Conservation (phyloP, 2,888 invertebrate genomes). For the Caenorhabditis auriculariae region DNA sequence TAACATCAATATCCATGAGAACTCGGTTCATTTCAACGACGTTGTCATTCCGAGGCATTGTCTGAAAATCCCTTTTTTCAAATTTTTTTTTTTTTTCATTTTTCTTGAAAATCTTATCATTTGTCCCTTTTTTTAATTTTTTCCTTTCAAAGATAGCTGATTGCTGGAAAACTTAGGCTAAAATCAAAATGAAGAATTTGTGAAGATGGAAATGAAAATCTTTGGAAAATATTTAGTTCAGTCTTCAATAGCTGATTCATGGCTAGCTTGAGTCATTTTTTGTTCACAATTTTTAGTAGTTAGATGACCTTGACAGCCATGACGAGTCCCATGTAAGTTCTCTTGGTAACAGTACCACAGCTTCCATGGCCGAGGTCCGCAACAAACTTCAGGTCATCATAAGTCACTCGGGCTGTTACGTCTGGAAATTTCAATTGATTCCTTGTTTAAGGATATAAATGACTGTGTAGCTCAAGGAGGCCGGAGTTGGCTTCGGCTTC, state of each 20-base stretch:
- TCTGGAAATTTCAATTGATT: conserved; percentile 3
- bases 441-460: no score
- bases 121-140: not conserved
- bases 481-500: no score
- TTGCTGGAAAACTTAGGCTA: no score
- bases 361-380: conserved; percentile 70
- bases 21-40: conserved; percentile 95
- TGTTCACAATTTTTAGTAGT: conserved; percentile 38
- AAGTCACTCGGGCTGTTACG: conserved; percentile 4
- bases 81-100: not conserved
- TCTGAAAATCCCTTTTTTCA: conserved; percentile 51
- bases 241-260: no score
- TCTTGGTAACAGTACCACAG: conserved; percentile 95
- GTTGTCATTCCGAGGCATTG: conserved; percentile 92
- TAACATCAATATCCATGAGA: conserved; percentile 96
- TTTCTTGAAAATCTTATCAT: no score
- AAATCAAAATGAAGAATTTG: no score
- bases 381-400: conserved; percentile 61
- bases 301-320: conserved; percentile 63
- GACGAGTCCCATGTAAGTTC: conserved; percentile 68
- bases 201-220: not conserved
- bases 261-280: not conserved
- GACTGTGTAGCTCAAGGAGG: no score
- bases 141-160: not conserved
- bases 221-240: no score